Base-by-base conservation (phyloP, 2,113 vertebrate species). In the Xenopus borealis region DNA sequence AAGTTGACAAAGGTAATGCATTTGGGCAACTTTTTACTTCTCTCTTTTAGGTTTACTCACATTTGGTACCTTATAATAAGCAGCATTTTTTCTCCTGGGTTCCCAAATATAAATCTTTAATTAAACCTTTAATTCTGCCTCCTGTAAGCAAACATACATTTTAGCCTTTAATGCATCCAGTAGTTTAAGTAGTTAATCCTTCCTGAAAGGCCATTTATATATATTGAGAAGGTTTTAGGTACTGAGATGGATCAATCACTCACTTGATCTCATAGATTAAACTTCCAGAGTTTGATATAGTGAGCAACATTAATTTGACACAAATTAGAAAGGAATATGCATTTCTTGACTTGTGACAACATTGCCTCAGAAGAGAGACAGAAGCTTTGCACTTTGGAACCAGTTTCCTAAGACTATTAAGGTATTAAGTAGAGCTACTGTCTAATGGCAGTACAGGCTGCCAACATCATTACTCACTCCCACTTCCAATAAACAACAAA, bases 301-400 rank as follows among this genome's bases (percentile, higher is more conserved):
- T 33, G 46, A 10, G 63, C 69, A 62, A 72, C 47, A 68, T 62
- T 78, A 68, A 68, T 55, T 62, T 61, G 77, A 63, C 73, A 75
- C 73, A 75, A 69, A 75, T 75, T 75, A 75, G 73, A 75, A 69
- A 75, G 66, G 66, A 75, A 69, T 75, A 75, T 75, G 66, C 73
- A 62, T 75, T 75, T 75, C 66, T 62, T 69, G 73, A 75, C 73
- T 75, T 69, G 66, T 53, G 45, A 69, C 73, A 69, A 75, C 50
- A 55, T 52, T 75, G 59, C 66, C 27, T 69, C 66, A 53, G 73
- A 58, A 69, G 57, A 75, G 61, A 69, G 66, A 44, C 73, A 62
- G 46, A 75, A 50, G 46, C 66, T 62, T 10, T 62, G 73, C 66
- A 69, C 73, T 75, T 75, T 75, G 55, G 65, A 75, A 69, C 66